A percentile compares a stretch with the other conserved stretches of the same genome.
These are phyloP conservation scores for Lasioglossum figueresi DNA, from an alignment of 2,888 invertebrate species.

Conservation along the genomic window DNA sequence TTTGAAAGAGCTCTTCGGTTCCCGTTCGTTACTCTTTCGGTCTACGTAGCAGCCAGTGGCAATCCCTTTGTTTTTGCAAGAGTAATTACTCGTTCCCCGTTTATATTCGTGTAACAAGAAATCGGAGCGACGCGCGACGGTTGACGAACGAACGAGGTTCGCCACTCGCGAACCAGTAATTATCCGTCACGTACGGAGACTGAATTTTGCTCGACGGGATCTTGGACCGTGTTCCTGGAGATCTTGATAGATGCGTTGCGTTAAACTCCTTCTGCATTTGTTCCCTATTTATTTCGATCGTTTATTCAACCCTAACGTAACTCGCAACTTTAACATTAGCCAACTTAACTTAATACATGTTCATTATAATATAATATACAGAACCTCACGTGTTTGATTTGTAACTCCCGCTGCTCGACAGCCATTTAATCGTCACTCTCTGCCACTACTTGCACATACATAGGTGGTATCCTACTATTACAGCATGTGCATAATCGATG, in stretches of 20 bases:
- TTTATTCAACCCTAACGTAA: not conserved
- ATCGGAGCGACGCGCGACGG: not conserved
- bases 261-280: not conserved
- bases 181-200: not conserved
- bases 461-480: too few relatives aligned
- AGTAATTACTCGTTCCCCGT: not conserved
- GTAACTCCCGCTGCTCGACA: too few relatives aligned
- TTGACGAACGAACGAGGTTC: not conserved
- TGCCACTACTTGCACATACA: too few relatives aligned
- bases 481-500: too few relatives aligned
- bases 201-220: not conserved
- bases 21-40: not conserved
- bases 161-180: not conserved
- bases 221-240: not conserved
- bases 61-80: not conserved
- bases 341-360: too few relatives aligned
- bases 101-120: constrained; percentile 1
- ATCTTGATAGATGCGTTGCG: not conserved
- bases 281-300: not conserved
- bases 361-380: too few relatives aligned
- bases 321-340: too few relatives aligned
- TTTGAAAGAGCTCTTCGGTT: not conserved
- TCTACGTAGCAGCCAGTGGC: not conserved
- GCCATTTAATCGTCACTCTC: too few relatives aligned
- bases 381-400: too few relatives aligned